Evolutionary conservation across 2,888 invertebrate species (phyloP), one percentile per base, ranked within the genome.

Genomic region (Catocala sponsa): DNA sequence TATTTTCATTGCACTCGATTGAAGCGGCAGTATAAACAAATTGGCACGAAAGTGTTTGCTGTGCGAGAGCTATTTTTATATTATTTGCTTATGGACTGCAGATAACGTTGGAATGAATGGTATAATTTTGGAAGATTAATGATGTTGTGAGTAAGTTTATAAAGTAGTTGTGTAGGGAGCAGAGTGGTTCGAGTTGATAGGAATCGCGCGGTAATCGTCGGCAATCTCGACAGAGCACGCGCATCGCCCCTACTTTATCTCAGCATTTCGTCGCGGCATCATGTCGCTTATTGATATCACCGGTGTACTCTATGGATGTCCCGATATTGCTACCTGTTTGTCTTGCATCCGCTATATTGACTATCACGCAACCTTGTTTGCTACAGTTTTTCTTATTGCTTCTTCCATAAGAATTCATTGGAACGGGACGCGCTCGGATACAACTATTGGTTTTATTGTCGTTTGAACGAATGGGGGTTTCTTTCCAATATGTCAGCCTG

Each of bases 301-400:
- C 83, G 83, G 83, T 85, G 84, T 80, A 77, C 77, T 73, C 82
- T 83, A 85, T 85, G 78, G 83, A 69, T 69, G 69, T 82, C 79
- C 80, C 80, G 82, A 88, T 90, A 92, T 91, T 89, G 87, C 83
- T 85, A 87, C 87, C 86, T 89, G 88, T 89, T 88, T 91, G 86
- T 90, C 85, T 91, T 85, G 79, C 85, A 84, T 80, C 84, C 78
- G 74, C 78, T 81, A 84, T 87, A 87, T 88, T 86, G 87, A 80
- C 82, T 81, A 82, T 83, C 81, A 75, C 80, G 75, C 78, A 79
- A 75, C 74, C 71, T 78, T 82, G 81, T 83, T 81, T 78, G 78
- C 12, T 79, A 81, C 79, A 72, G 59, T 84, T 83, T 85, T 86
- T 84, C 81, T 83, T 87, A 87, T 90, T 88, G 82, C 82, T 74